Evolutionary conservation across 2,888 invertebrate genomes (phyloP).

Genomic region (Polyommatus icarus): DNA sequence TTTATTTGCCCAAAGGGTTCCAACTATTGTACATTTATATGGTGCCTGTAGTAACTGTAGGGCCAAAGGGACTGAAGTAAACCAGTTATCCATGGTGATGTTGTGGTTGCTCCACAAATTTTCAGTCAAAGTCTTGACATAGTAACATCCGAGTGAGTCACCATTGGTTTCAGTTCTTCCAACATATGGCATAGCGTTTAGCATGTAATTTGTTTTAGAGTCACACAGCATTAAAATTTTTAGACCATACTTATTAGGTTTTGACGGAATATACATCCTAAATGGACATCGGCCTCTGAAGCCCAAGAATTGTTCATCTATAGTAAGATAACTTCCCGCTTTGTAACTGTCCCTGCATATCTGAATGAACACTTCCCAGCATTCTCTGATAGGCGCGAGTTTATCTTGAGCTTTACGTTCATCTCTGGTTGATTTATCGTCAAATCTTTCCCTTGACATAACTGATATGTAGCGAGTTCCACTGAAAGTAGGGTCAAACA

Average conservation of each 20-base stretch:
- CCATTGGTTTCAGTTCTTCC: conserved; percentile 10
- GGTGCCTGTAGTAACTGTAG: conserved; percentile 2
- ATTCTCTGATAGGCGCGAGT: conserved; percentile 10
- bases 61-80: conserved; percentile 15
- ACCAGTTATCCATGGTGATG: conserved; percentile 21
- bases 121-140: conserved; percentile 10
- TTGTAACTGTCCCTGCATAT: conserved; percentile 24
- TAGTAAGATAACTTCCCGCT: not conserved
- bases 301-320: conserved; percentile 7
- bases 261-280: conserved; percentile 16
- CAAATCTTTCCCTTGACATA: conserved; percentile 9
- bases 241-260: conserved; percentile 11
- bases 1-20: conserved; percentile 21
- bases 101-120: not conserved
- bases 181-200: conserved; percentile 17
- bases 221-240: conserved; percentile 3
- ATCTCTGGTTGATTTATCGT: not conserved
- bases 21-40: conserved; percentile 12
- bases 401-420: conserved; percentile 20
- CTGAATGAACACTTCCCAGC: conserved; percentile 14
- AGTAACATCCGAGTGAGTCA: not conserved
- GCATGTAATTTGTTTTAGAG: conserved; percentile 21
- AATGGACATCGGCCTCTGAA: conserved; percentile 20
- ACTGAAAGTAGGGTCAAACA: conserved; percentile 19
- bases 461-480: conserved; percentile 15